Percentiles rank a stretch among this genome's conserved stretches.
These are phyloP conservation scores for Perodicticus potto DNA, from an alignment of 2,797 vertebrate genomes.

Conservation along the genomic window DNA sequence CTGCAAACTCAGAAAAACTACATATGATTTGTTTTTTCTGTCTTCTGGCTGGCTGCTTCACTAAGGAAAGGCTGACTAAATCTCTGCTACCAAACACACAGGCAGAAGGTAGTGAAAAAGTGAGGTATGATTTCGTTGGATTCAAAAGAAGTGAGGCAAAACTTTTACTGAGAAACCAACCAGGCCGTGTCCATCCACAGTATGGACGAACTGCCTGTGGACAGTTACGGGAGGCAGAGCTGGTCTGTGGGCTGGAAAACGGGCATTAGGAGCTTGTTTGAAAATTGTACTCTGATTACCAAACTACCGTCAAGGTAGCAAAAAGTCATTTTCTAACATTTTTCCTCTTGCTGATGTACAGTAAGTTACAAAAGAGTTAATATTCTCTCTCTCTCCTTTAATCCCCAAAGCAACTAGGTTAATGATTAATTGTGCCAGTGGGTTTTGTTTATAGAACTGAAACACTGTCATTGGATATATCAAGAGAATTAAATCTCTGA, in stretches of 20 bases:
- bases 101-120: not conserved
- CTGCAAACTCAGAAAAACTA: slow-evolving; percentile 6
- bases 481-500: slow-evolving; percentile 54
- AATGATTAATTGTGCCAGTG: slow-evolving; percentile 62
- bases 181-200: fast-evolving
- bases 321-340: not conserved
- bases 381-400: not conserved
- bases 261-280: not conserved
- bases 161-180: fast-evolving
- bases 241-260: not conserved
- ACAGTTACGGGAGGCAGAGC: not conserved
- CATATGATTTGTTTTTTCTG: not conserved
- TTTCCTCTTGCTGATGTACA: slow-evolving; percentile 50
- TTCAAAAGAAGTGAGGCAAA: not conserved
- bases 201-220: not conserved
- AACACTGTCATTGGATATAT: not conserved
- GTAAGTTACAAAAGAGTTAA: slow-evolving; percentile 63
- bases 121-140: not conserved
- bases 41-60: not conserved
- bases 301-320: not conserved
- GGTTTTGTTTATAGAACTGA: slow-evolving; percentile 60
- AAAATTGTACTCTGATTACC: not conserved
- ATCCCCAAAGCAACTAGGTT: slow-evolving; percentile 69
- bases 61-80: not conserved
- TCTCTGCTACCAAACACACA: not conserved